These are phyloP conservation scores for Pelobates cultripes DNA, from an alignment of 2,797 vertebrate species.

Conservation along the genomic window DNA sequence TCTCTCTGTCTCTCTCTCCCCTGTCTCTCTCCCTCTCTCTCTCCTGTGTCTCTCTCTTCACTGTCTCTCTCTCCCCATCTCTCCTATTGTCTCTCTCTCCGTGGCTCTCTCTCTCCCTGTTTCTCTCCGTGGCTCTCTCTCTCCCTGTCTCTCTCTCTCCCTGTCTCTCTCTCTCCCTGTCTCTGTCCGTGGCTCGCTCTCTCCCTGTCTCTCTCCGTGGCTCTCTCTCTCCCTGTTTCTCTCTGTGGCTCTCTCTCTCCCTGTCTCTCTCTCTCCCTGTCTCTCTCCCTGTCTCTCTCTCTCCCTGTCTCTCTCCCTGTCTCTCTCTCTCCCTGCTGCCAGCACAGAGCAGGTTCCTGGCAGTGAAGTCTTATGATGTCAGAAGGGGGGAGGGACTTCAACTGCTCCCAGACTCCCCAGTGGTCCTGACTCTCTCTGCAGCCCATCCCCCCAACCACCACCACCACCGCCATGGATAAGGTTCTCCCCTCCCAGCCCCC, in stretches of 20 bases:
- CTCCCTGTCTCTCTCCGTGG: not conserved
- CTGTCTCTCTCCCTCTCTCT: not conserved
- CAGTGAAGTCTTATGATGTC: too few relatives aligned
- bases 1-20: not conserved
- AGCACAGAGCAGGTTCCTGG: too few relatives aligned
- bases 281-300: not conserved
- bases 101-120: not conserved
- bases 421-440: too few relatives aligned
- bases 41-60: not conserved
- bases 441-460: too few relatives aligned
- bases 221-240: not conserved
- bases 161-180: not conserved
- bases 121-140: not conserved
- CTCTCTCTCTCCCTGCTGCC: not conserved
- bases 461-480: too few relatives aligned
- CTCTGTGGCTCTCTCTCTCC: not conserved
- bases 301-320: not conserved
- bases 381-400: too few relatives aligned
- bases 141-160: not conserved
- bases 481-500: too few relatives aligned
- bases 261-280: not conserved
- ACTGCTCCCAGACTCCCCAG: too few relatives aligned
- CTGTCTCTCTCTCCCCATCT: not conserved
- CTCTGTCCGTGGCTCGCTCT: too few relatives aligned
- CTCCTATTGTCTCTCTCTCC: not conserved